Percentiles rank a stretch among this genome's conserved stretches.
Conservation (phyloP, 2,113 vertebrate species). For the Lathamus discolor region DNA sequence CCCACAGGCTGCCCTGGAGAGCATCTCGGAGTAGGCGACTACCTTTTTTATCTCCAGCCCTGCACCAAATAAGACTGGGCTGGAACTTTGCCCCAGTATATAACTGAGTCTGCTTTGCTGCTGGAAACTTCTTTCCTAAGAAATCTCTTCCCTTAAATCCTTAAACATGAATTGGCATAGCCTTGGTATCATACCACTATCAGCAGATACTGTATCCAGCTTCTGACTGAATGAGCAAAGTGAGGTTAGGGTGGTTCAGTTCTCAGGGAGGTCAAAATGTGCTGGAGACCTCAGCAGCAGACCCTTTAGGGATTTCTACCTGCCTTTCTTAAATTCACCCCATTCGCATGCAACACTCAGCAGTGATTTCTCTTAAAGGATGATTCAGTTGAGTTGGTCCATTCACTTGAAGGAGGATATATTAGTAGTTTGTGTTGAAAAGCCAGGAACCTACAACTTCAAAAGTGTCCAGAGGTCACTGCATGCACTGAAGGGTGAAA, state of each 20-base stretch:
- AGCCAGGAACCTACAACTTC: neutral
- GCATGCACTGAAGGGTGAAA: neutral
- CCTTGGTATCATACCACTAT: neutral
- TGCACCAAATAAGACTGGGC: neutral
- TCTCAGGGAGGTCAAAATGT: neutral
- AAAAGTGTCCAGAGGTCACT: neutral
- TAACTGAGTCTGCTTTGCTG: neutral
- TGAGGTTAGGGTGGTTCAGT: neutral
- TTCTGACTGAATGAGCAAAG: neutral
- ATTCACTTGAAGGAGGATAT: neutral
- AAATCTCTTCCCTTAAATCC: neutral
- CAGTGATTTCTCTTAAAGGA: neutral
- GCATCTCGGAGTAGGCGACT: neutral
- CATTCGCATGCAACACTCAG: neutral
- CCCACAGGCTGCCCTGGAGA: neutral
- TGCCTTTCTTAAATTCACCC: neutral
- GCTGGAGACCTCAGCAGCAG: neutral
- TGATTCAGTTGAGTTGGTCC: neutral
- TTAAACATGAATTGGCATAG: neutral
- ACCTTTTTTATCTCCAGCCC: neutral
- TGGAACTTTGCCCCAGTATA: neutral
- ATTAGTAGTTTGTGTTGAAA: neutral
- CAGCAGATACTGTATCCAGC: neutral
- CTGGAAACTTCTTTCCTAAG: neutral
- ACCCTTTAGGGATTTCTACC: neutral